phyloP scores from a whole-genome alignment of 2,113 vertebrate genomes.

The Platysteira castanea region DNA sequence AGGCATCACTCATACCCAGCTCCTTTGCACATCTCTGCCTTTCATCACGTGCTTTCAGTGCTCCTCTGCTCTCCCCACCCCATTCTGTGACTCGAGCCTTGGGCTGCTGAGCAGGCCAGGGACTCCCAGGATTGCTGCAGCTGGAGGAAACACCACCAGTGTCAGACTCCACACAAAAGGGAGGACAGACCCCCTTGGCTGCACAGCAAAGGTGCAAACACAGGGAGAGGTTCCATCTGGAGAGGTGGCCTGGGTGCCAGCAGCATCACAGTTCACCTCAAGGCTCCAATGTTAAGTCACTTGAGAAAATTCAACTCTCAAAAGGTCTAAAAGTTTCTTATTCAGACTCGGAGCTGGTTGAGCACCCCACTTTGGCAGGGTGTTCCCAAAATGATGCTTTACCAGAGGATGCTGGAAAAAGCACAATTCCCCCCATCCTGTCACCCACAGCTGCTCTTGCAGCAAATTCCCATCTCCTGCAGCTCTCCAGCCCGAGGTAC shows the following conservation, averaged over 20 bases:
- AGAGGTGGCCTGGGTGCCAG: not conserved
- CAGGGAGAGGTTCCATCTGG: not conserved
- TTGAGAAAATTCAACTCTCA: not conserved
- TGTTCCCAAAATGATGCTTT: not conserved
- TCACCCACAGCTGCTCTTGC: not conserved
- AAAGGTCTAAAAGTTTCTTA: not conserved
- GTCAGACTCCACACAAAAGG: not conserved
- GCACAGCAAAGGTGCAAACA: not conserved
- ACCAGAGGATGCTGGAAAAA: not conserved
- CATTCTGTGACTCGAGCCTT: not conserved
- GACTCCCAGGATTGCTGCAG: not conserved
- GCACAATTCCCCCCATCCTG: not conserved
- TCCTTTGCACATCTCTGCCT: not conserved
- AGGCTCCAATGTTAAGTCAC: too few species aligned
- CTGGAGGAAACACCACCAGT: not conserved
- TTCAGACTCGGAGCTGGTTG: not conserved
- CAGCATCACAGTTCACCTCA: rapidly evolving
- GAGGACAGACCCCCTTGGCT: not conserved
- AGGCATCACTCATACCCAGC: too few species aligned
- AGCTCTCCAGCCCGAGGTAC: not conserved
- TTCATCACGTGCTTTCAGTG: not conserved
- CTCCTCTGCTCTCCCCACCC: not conserved
- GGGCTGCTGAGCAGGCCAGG: not conserved
- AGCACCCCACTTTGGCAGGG: rapidly evolving
- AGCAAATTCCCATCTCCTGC: not conserved